Evolutionary conservation across 2,797 vertebrate species (phyloP), one percentile per base, ranked within the genome.

Genomic region (Pangasius sanitwongsei): DNA sequence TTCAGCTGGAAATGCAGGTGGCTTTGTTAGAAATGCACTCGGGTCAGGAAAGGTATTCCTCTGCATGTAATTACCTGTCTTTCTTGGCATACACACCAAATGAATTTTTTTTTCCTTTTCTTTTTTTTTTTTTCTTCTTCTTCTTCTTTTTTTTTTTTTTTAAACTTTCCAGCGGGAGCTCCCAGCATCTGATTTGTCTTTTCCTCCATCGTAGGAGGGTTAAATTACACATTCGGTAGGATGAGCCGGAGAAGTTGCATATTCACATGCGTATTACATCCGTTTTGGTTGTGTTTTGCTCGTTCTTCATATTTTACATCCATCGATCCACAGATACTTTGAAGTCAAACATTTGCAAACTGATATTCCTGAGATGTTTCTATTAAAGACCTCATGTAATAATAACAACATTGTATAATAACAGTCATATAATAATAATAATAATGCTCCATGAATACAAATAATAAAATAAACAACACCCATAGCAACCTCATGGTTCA

Each of bases 1-100:
- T 95, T 90, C 91, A 41, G 93, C 87, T 91, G 92, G 93, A 94
- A 93, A 93, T 93, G 92, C 94, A 94, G 94, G 93, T 94, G 94
- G 93, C 93, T 94, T 93, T 93, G 93, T 94, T 93, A 90, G 83
- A 86, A 88, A 89, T 91, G 91, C 90, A 81, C 87, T 1, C 28
- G 31, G 91, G 92, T 95, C 93, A 92, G 86, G 65, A 74, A 89
- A 91, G 92, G 86, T 89, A 88, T 92, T 92, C 89, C 90, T 92
- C 92, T 90, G 88, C 91, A 78, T 93, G 92, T 94, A 95, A 95
- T 95, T 94, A 94, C 91, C 90, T 55, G 44, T 90, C 48, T 92
- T 92, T 93, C 92, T 90, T 92, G 91, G 90, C 91, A 91, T 86
- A 91, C 89, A 88, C 82, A 89, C 90, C 87, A 92, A 93, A 92